phyloP scores from a whole-genome alignment of 30 jellyfish, hydroid and myxozoan genomes.

The Hydra vulgaris region DNA sequence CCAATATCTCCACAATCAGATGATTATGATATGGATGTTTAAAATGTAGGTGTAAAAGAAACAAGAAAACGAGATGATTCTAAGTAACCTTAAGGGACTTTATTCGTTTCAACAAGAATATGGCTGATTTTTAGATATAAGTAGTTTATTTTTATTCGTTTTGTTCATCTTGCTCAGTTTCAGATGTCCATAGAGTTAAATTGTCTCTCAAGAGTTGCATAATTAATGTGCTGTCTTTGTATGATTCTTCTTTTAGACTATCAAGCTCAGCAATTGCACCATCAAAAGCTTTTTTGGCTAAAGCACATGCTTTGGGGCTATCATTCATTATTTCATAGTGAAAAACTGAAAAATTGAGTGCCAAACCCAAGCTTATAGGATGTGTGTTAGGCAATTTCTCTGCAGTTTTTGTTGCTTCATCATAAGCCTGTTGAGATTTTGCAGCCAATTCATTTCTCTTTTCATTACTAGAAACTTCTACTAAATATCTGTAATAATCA shows the following conservation, averaged over 20 bases:
- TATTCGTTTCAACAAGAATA: not conserved
- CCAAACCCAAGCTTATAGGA: conserved; percentile 94
- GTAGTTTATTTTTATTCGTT: conserved; percentile 1
- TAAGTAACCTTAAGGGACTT: not conserved
- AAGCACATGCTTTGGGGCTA: conserved; percentile 74
- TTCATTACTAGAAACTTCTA: conserved; percentile 53
- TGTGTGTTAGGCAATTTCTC: conserved; percentile 49
- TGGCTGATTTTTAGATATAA: not conserved
- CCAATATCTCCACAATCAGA: not conserved
- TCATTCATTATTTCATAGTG: conserved; percentile 82
- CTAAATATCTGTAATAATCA: conserved; percentile 87
- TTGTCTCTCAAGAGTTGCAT: conserved; percentile 97
- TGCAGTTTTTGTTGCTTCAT: conserved; percentile 63
- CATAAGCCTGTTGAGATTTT: conserved; percentile 71
- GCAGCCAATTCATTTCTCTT: conserved; percentile 45
- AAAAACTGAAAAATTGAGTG: conserved; percentile 86
- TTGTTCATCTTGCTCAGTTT: conserved; percentile 36
- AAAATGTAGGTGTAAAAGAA: not conserved
- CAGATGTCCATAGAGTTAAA: conserved; percentile 95
- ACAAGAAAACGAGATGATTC: not conserved
- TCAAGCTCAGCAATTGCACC: conserved; percentile 94
- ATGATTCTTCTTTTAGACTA: conserved; percentile 74
- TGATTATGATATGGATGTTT: not conserved
- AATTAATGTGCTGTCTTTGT: conserved; percentile 97
- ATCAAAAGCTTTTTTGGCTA: conserved; percentile 94